phyloP scores from a whole-genome alignment of 1,140 invertebrate genomes.

The Galendromus occidentalis region DNA sequence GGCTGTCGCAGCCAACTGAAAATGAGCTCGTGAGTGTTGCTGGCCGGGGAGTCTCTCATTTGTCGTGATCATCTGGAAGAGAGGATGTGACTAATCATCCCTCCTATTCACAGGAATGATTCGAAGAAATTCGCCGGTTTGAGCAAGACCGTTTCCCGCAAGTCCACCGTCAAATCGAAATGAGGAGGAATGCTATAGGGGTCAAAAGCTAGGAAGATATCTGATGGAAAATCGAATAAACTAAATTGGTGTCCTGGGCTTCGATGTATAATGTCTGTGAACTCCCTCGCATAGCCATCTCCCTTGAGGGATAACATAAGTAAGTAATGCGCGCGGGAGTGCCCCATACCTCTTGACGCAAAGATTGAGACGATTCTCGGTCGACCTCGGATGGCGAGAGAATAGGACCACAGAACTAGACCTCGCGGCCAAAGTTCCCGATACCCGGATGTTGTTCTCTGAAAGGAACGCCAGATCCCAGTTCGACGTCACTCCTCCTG shows the following conservation, averaged over 20 bases:
- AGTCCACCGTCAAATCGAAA: not conserved
- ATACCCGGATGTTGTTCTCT: too few relatives aligned
- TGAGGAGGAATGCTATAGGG: not conserved
- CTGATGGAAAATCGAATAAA: not conserved
- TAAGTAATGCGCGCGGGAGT: too few relatives aligned
- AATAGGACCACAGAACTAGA: too few relatives aligned
- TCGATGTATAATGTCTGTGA: not conserved
- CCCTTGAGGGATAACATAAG: too few relatives aligned
- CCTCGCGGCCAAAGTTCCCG: too few relatives aligned
- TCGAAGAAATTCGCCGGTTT: constrained; percentile 24
- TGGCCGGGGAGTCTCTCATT: not conserved
- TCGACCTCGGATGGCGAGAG: too few relatives aligned
- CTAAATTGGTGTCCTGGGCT: not conserved
- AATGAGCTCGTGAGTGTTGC: constrained; percentile 25
- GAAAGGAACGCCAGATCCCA: too few relatives aligned
- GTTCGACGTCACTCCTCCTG: too few relatives aligned
- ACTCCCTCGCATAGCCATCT: too few relatives aligned
- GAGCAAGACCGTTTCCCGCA: constrained; percentile 24
- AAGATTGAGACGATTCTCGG: too few relatives aligned
- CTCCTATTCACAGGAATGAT: constrained; percentile 22
- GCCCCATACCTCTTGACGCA: too few relatives aligned
- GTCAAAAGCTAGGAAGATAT: constrained; percentile 21
- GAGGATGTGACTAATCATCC: not conserved
- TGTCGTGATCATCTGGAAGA: not conserved
- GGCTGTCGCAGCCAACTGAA: constrained; percentile 28